Evolutionary conservation across 2,797 vertebrate genomes (phyloP).

Genomic region (Oreonectes daqikongensis): DNA sequence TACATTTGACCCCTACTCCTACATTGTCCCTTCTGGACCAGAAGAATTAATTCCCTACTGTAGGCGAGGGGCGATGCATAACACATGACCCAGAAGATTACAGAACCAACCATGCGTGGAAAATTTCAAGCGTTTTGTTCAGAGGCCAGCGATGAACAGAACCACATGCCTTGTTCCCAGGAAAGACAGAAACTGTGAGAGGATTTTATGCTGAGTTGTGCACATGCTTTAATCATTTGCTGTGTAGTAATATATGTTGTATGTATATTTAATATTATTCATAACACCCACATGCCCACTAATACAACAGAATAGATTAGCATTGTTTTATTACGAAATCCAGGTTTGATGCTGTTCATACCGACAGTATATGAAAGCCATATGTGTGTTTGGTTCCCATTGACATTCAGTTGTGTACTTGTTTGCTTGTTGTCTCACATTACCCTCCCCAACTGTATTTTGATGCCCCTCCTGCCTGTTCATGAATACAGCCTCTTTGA

Average conservation of each 20-base stretch:
- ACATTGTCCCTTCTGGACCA: conserved; percentile 43
- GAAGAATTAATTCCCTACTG: conserved; percentile 6
- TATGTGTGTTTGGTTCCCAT: not conserved
- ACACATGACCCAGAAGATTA: conserved; percentile 42
- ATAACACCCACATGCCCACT: not conserved
- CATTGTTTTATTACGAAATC: not conserved
- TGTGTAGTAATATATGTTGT: not conserved
- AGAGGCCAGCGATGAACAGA: not conserved
- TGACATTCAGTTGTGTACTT: not conserved
- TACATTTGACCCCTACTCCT: conserved; percentile 44
- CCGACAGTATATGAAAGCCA: not conserved
- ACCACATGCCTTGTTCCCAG: not conserved
- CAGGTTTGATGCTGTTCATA: conserved; percentile 10
- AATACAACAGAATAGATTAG: conserved; percentile 18
- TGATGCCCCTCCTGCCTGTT: conserved; percentile 15
- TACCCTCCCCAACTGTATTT: not conserved
- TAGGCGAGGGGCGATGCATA: conserved; percentile 26
- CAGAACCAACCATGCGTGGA: conserved; percentile 28
- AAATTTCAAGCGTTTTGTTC: conserved; percentile 13
- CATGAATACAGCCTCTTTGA: conserved; percentile 76
- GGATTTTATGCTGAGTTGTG: conserved; percentile 1
- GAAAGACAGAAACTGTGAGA: not conserved
- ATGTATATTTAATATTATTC: not conserved
- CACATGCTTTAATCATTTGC: not conserved
- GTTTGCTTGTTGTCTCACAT: not conserved